phyloP scores from a whole-genome alignment of 1,140 invertebrate species.

The Dendrolimus punctatus region DNA sequence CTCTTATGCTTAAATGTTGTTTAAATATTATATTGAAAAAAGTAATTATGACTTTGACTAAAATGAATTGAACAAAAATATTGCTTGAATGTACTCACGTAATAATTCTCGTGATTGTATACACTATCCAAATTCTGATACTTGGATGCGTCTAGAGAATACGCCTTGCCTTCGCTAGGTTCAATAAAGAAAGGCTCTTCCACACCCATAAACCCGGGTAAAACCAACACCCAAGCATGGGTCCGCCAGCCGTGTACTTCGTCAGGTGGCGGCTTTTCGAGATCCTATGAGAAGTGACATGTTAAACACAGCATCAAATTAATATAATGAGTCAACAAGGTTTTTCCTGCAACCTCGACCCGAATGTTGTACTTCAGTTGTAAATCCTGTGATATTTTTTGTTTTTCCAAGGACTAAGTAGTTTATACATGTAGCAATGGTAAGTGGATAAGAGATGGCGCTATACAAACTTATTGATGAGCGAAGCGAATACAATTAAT shows the following conservation, averaged over 20 bases:
- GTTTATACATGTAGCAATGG: too few species aligned
- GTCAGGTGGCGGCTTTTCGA: slow-evolving; percentile 81
- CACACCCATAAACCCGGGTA: slow-evolving; percentile 75
- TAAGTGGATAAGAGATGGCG: too few species aligned
- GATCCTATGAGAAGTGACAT: slow-evolving; percentile 66
- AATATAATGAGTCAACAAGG: too few species aligned
- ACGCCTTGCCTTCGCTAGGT: slow-evolving; percentile 80
- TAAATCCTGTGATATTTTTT: too few species aligned
- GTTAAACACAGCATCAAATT: too few species aligned
- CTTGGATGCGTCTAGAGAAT: slow-evolving; percentile 72
- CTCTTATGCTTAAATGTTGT: neutral
- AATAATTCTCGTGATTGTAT: slow-evolving; percentile 93
- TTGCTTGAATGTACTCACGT: slow-evolving; percentile 67
- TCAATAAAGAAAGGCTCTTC: slow-evolving; percentile 86
- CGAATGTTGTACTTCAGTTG: too few species aligned
- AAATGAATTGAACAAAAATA: too few species aligned
- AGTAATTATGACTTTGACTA: neutral
- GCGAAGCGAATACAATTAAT: too few species aligned
- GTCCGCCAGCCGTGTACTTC: slow-evolving; percentile 81
- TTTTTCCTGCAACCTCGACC: too few species aligned
- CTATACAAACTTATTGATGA: too few species aligned
- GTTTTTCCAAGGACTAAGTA: too few species aligned
- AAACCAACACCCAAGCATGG: slow-evolving; percentile 88
- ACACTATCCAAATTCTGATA: slow-evolving; percentile 88
- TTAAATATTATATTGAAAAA: neutral